Evolutionary conservation across 1,140 invertebrate species (phyloP), one percentile per base, ranked within the genome.

Genomic region (Apis florea): DNA sequence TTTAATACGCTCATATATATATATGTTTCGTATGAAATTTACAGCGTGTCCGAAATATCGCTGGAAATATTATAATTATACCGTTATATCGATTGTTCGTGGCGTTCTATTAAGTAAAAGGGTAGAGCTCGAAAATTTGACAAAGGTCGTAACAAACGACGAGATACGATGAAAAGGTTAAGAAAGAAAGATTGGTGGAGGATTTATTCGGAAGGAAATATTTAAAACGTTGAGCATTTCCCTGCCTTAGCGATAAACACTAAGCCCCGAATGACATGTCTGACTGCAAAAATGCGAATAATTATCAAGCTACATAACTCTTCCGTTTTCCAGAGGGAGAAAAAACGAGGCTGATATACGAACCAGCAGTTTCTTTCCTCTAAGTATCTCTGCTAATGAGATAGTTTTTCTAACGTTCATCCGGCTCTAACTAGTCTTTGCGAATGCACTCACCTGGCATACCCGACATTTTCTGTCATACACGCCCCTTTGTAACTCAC

Each of bases 331-430:
- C 19, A 21, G 26, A 11, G 5, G 53, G 1, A 26, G 2, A 53
- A 40, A 71, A 71, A 71, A 26, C 8, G 47, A 17, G 53, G 24
- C 19, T 56, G 69, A 71, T 56, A 40, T 56, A 56, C 69, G 26
- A 71, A 71, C 53, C 26, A 31, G 69, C 69, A 71, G 19, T 56
- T 40, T 56, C n/a, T 26, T 71, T 24, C 8, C 53, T n/a, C 26
- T 12, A 53, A 70, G 49, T n/a, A 8, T 71, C 26, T 47, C 26
- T 40, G 53, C 69, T 71, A 71, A 71, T 40, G 69, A 71, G 53
- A 56, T 54, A 56, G 53, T 71, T 71, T 71, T 71, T 71, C 69
- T 71, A 71, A 21, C 53, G 24, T 71, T 71, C 69, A 71, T 56
- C 53, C 53, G 19, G 26, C 26, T 71, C 69, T 71, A 71, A 71